Conservation (phyloP, 2,797 vertebrate species). For the Bovichtus diacanthus region DNA sequence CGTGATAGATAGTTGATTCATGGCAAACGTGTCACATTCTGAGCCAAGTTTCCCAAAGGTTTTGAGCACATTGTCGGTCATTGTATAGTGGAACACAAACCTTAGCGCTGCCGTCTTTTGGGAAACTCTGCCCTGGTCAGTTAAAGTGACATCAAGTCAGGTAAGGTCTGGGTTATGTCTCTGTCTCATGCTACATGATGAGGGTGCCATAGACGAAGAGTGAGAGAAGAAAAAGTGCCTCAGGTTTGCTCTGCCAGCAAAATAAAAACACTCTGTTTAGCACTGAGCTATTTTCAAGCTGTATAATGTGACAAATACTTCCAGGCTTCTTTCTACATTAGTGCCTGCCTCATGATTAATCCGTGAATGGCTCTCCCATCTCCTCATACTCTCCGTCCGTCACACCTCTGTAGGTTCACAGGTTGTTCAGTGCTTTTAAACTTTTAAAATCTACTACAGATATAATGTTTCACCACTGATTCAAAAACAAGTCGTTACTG, state of each 20-base stretch:
- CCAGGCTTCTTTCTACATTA: slow-evolving; percentile 28
- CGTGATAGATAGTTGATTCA: slow-evolving; percentile 16
- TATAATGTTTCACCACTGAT: slow-evolving; percentile 28
- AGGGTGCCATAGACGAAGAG: slow-evolving; percentile 37
- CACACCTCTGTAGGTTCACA: slow-evolving; percentile 8
- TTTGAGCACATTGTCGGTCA: slow-evolving; percentile 2
- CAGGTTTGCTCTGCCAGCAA: slow-evolving; percentile 46
- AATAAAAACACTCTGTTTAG: slow-evolving; percentile 34
- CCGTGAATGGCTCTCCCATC: slow-evolving; percentile 4
- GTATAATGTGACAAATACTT: slow-evolving; percentile 15
- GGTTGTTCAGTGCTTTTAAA: slow-evolving; percentile 42
- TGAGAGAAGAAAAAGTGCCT: slow-evolving; percentile 43
- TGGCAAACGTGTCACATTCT: slow-evolving; percentile 18
- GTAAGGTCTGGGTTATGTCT: slow-evolving; percentile 19
- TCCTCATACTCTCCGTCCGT: neutral
- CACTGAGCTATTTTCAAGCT: slow-evolving; percentile 43
- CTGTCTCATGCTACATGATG: slow-evolving; percentile 60
- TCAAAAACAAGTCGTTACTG: slow-evolving; percentile 8
- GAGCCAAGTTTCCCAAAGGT: slow-evolving; percentile 20
- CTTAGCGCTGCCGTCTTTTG: slow-evolving; percentile 17
- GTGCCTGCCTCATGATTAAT: slow-evolving; percentile 19
- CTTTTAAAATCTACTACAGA: slow-evolving; percentile 22
- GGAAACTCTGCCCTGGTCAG: slow-evolving; percentile 4
- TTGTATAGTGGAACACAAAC: slow-evolving; percentile 20
- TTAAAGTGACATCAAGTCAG: slow-evolving; percentile 1